Evolutionary conservation across 2,113 vertebrate species (phyloP).

Genomic region (Cheirogaleus medius): DNA sequence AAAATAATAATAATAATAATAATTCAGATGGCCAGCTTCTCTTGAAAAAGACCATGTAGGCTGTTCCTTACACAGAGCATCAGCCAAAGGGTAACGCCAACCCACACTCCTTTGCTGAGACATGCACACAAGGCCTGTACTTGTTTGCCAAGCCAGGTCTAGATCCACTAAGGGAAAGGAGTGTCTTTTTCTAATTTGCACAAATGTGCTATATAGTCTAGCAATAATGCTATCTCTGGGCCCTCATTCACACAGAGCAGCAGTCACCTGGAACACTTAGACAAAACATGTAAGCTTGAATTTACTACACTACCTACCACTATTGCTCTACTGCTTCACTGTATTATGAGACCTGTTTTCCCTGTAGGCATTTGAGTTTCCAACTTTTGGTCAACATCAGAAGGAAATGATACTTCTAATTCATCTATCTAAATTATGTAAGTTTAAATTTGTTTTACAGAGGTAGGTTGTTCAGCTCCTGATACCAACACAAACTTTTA

Average conservation of each 20-base stretch:
- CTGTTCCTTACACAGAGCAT: background rate
- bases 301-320: background rate
- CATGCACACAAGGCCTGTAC: background rate
- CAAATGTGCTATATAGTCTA: background rate
- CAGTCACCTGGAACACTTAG: background rate
- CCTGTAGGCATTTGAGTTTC: background rate
- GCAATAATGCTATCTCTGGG: background rate
- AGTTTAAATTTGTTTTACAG: background rate
- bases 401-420: background rate
- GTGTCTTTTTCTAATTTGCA: background rate
- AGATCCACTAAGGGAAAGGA: background rate
- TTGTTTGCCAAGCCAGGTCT: background rate
- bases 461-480: background rate
- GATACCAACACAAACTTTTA: background rate
- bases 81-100: background rate
- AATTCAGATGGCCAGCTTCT: background rate
- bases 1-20: background rate
- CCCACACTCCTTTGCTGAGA: background rate
- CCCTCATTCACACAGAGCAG: background rate
- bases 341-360: background rate
- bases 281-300: background rate
- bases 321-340: background rate
- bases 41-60: background rate
- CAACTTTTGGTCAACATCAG: background rate
- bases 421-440: background rate